Conservation (phyloP, 2,113 vertebrate genomes). For the Tricholaema leucomelas region DNA sequence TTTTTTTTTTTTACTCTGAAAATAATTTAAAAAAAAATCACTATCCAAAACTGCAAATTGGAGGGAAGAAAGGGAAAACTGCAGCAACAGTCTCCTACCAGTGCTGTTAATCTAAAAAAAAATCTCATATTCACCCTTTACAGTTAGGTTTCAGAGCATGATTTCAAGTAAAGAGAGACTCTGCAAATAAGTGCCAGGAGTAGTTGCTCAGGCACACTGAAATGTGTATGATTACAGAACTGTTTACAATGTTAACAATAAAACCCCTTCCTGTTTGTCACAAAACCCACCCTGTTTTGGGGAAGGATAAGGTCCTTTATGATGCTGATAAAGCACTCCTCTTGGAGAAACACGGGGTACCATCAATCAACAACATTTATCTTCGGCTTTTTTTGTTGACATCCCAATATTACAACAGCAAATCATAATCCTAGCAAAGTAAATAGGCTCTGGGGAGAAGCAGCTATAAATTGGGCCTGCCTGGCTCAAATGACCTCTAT, state of each 20-base stretch:
- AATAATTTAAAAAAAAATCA: neutral
- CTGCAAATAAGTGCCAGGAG: neutral
- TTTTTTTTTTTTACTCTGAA: neutral
- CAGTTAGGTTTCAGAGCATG: neutral
- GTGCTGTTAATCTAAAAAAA: neutral
- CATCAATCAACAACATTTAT: conserved; percentile 71
- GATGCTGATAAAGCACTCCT: conserved; percentile 70
- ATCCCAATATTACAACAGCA: conserved; percentile 73
- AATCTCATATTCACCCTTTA: neutral
- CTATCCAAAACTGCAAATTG: neutral
- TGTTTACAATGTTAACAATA: conserved; percentile 4
- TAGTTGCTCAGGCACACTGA: neutral
- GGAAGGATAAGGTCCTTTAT: conserved; percentile 59
- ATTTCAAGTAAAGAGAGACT: neutral
- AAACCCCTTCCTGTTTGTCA: conserved; percentile 37
- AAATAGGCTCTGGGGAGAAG: conserved; percentile 70
- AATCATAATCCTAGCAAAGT: conserved; percentile 75
- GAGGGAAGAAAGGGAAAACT: neutral
- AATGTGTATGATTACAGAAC: conserved; percentile 7
- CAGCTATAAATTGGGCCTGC: conserved; percentile 66
- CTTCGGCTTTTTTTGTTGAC: conserved; percentile 65
- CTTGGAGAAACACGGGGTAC: conserved; percentile 56
- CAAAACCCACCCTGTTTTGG: conserved; percentile 14
- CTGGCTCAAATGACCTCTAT: conserved; percentile 68
- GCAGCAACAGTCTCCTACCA: neutral